Base-by-base conservation (phyloP, 2,113 vertebrate genomes). In the Indri indri region DNA sequence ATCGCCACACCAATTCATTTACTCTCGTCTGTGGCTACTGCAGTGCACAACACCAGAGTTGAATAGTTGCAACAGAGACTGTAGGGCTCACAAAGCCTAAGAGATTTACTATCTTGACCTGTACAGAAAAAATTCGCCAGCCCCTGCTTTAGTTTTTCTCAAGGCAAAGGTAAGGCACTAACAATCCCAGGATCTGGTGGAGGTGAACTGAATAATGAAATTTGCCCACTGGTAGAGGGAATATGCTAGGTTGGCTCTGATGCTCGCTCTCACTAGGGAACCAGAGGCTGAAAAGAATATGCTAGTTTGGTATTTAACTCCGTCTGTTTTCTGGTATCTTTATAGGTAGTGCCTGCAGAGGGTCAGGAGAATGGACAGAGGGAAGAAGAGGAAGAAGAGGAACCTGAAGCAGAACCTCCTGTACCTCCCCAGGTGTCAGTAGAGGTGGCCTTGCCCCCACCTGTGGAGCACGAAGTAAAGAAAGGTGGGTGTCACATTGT, bases 331-430 rank as follows among this genome's bases (percentile, higher is more conserved):
- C 76, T 97, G 42, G 13, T 89, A 4, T 54, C 86, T 82, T 89
- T 40, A 22, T n/a, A 99, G 99, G 98, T 99, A n/a, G 99, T 99
- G 8, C 98, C 99, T 22, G 97, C 98, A 12, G 99, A 99, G 90
- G 98, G 98, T 82, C 99, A 99, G 92, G 99, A 99, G 96, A 99
- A 99, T 37, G 99, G 99, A n/a, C 99, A 99, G 90, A 98, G 98
- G 81, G 96, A 98, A 80, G 99, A 98, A 82, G 98, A 98, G 59
- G 99, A 98, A 80, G 98, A 98, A 68, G 98, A 97, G 71, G 91
- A 99, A 34, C 74, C 98, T 18, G 98, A 99, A 73, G 97, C 97
- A 45, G 98, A 97, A 85, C 98, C 81, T 93, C 90, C 98, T 2
- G 96, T 96, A 84, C 98, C 98, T 5, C 98, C 98, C 10, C 99